phyloP scores from a whole-genome alignment of 2,888 invertebrate genomes.

The Euplexia lucipara region DNA sequence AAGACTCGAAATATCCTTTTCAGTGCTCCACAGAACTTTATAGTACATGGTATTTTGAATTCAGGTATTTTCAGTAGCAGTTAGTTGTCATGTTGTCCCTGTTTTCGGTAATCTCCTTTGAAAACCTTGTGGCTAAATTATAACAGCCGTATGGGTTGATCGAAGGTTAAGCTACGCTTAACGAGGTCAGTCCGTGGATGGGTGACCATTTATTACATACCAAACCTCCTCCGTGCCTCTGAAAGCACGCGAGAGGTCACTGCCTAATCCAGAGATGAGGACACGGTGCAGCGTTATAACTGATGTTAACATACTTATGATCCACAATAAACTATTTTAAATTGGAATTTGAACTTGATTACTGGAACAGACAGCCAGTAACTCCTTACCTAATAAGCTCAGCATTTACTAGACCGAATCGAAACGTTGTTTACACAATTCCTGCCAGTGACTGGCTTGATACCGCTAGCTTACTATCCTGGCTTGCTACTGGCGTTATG shows the following conservation, averaged over 20 bases:
- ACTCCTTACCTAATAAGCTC: constrained; percentile 14
- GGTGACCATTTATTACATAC: no score
- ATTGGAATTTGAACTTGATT: not conserved
- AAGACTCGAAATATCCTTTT: constrained; percentile 7
- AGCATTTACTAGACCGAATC: constrained; percentile 18
- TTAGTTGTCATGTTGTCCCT: not conserved
- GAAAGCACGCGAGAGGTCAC: no score
- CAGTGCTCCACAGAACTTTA: not conserved
- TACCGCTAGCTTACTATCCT: constrained; percentile 35
- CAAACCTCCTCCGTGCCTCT: no score
- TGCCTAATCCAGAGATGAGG: no score
- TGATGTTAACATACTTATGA: no score
- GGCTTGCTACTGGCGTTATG: constrained; percentile 29
- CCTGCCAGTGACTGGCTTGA: constrained; percentile 31
- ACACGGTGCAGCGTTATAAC: no score
- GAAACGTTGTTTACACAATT: constrained; percentile 30
- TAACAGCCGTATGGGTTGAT: no score
- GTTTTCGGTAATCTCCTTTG: no score
- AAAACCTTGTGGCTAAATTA: no score
- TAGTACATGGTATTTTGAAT: not conserved
- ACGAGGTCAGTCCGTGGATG: no score
- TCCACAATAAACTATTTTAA: no score
- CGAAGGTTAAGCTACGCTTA: no score
- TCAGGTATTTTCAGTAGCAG: not conserved
- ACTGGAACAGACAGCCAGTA: not conserved